These are phyloP conservation scores for Stylophora pistillata DNA, from an alignment of 64 coral and sea anemone genomes.

Conservation along the genomic window DNA sequence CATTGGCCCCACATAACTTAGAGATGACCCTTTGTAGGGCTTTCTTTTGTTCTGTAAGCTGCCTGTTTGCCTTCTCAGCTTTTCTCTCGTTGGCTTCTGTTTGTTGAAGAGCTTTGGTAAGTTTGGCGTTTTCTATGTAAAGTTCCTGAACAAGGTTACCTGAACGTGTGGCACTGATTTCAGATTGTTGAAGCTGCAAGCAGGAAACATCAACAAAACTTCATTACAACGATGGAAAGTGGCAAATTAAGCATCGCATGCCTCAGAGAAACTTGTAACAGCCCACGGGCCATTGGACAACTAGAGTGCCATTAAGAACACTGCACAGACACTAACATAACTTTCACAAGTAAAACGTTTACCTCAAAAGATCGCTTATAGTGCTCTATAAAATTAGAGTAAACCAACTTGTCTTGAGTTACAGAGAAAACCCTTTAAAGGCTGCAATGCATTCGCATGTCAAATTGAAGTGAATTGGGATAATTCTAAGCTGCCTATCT, in stretches of 20 bases:
- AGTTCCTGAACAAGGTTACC: slow-evolving; percentile 92
- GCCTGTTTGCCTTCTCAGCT: slow-evolving; percentile 87
- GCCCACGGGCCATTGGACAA: neutral
- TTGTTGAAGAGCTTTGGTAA: slow-evolving; percentile 90
- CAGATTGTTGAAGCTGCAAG: slow-evolving; percentile 78
- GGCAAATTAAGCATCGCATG: neutral
- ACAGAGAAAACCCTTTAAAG: too few relatives aligned
- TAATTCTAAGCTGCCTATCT: neutral
- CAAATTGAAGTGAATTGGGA: neutral
- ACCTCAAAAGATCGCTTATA: too few relatives aligned
- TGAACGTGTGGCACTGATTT: slow-evolving; percentile 68
- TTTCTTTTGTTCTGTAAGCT: slow-evolving; percentile 92
- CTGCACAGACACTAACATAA: too few relatives aligned
- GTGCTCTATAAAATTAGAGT: too few relatives aligned
- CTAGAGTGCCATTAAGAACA: neutral
- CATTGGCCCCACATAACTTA: slow-evolving; percentile 98
- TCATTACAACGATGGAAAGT: neutral
- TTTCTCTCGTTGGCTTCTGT: slow-evolving; percentile 93
- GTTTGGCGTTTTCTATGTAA: slow-evolving; percentile 93
- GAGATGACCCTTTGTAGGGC: slow-evolving; percentile 98
- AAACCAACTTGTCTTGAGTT: too few relatives aligned
- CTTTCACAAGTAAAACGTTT: too few relatives aligned
- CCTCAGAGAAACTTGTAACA: neutral
- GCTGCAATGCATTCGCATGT: too few relatives aligned
- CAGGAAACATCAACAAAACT: neutral